A percentile compares a stretch with the other conserved stretches of the same genome.
phyloP scores from a whole-genome alignment of 1,140 invertebrate genomes.

The Drosophila burlai region DNA sequence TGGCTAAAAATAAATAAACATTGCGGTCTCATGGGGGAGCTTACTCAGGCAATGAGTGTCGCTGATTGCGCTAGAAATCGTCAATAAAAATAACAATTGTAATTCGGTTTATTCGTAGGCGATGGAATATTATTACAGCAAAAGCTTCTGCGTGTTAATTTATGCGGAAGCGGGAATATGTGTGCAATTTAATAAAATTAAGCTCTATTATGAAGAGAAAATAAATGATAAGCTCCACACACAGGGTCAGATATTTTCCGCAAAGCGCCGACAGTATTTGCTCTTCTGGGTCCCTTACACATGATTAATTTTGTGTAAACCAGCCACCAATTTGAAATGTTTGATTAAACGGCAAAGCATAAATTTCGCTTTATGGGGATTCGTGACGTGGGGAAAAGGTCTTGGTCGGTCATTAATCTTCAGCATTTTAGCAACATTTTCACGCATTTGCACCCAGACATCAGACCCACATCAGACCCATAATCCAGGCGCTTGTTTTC shows the following conservation, averaged over 20 bases:
- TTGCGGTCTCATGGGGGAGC: not conserved
- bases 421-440: conserved; percentile 44
- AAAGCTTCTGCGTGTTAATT: conserved; percentile 4
- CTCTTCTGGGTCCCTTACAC: conserved; percentile 7
- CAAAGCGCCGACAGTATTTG: not conserved
- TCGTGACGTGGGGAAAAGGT: conserved; percentile 10
- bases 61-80: conserved; percentile 17
- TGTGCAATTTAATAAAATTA: conserved; percentile 19
- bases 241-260: not conserved
- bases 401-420: conserved; percentile 40
- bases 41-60: conserved; percentile 5
- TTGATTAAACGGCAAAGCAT: conserved; percentile 44
- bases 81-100: conserved; percentile 21
- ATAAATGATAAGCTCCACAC: not conserved
- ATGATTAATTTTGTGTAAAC: conserved; percentile 43
- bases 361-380: conserved; percentile 44
- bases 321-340: conserved; percentile 41
- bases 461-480: conserved; percentile 14
- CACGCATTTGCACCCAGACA: conserved; percentile 46
- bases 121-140: conserved; percentile 3
- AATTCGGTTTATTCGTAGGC: conserved; percentile 20
- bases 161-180: conserved; percentile 7
- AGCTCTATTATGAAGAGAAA: conserved; percentile 1
- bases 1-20: conserved; percentile 22
- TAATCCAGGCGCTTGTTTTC: conserved; percentile 30